phyloP scores from a whole-genome alignment of 1,140 invertebrate species.

The Lepidurus arcticus region DNA sequence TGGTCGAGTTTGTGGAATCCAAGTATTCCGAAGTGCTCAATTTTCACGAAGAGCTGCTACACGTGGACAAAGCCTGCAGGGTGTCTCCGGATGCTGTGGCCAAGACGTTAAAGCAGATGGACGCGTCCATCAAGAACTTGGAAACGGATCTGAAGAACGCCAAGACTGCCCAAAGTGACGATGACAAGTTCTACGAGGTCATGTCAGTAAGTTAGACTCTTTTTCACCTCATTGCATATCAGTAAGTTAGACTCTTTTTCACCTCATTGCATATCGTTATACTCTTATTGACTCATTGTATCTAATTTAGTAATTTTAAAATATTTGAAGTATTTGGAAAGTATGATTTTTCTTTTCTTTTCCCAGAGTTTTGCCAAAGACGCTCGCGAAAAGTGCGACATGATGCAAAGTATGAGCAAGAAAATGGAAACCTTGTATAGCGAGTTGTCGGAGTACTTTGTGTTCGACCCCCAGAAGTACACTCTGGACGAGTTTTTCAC shows the following conservation, averaged over 20 bases:
- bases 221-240: background rate
- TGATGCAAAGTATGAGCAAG: constrained; percentile 85
- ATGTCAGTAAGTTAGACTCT: constrained; percentile 61
- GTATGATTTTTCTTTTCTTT: constrained; percentile 35
- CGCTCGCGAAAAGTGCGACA: constrained; percentile 75
- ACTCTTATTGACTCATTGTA: background rate
- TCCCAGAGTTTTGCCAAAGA: constrained; percentile 64
- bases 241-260: background rate
- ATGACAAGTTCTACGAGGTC: constrained; percentile 74
- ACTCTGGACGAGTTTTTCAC: constrained; percentile 92
- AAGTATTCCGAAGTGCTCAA: constrained; percentile 78
- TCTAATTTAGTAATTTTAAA: constrained; percentile 29
- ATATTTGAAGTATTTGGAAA: constrained; percentile 33
- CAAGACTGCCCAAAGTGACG: constrained; percentile 63
- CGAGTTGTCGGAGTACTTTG: constrained; percentile 81
- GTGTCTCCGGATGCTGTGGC: constrained; percentile 81
- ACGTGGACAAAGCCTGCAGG: constrained; percentile 72
- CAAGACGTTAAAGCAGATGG: constrained; percentile 79
- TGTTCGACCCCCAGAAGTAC: constrained; percentile 91
- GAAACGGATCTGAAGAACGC: constrained; percentile 82
- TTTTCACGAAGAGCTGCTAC: constrained; percentile 80
- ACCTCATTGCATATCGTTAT: background rate
- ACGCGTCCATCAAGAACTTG: constrained; percentile 72
- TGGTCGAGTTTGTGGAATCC: constrained; percentile 79
- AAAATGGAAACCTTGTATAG: constrained; percentile 84